Evolutionary conservation across 2,888 invertebrate species (phyloP), one percentile per base, ranked within the genome.

Genomic region (Drosophila gaucha): DNA sequence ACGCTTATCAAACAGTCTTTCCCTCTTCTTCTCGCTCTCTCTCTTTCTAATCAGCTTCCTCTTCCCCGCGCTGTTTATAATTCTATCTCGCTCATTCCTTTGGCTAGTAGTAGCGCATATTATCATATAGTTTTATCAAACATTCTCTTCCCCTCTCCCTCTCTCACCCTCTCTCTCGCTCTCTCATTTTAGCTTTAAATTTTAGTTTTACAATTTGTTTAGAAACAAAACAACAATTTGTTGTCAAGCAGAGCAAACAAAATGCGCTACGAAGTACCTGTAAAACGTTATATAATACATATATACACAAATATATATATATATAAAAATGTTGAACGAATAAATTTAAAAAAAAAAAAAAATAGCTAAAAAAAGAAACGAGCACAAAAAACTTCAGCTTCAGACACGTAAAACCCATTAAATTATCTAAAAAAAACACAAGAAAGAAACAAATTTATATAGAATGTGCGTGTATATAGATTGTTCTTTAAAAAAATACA

Each of bases 201-300:
- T 76, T 66, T 76, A 80, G 78, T 63, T 55, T 62, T 24, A 57
- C 49, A 38, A 47, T 55, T 57, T 65, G 26, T 49, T 39, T 28
- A 47, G 16, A 30, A 57, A 57, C 22, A 67, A 65, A 62, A 16
- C 55, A 33, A 58, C 39, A 62, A 51, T 66, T 74, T 67, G 60
- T 68, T 78, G 63, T 52, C 43, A 46, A 51, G 31, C 67, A 63
- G 66, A 65, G 14, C 36, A 58, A 74, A 72, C 63, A 77, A 64
- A 67, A 76, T 80, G 89, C 89, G 89, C 89, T 89, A 89, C 89
- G 65, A 86, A 76, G 89, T 89, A 89, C 89, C 89, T 89, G 89
- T 78, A 67, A 47, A 80, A 78, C 68, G 66, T 67, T 76, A 79
- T 60, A 65, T 56, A 62, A 38, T 63, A 56, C 12, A 38, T 38